Percentiles rank a stretch among this genome's conserved stretches.
These are phyloP conservation scores for Haemorhous mexicanus DNA, from an alignment of 2,113 vertebrate genomes.

Conservation along the genomic window DNA sequence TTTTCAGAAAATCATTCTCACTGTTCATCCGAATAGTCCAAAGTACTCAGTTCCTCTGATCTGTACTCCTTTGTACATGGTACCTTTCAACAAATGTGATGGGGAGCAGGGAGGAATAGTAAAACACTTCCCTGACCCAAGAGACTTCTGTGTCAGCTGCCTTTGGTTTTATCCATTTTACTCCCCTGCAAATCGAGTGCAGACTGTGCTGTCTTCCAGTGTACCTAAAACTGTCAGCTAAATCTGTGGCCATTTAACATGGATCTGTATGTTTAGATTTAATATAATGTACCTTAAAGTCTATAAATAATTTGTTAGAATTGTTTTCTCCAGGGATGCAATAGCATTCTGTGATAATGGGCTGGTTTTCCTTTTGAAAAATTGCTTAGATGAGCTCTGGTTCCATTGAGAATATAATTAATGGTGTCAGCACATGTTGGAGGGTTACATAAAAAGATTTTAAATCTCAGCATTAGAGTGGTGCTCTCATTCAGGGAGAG, in stretches of 20 bases:
- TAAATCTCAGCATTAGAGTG: neutral
- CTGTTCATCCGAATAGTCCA: neutral
- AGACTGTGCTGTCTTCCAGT: neutral
- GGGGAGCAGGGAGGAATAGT: neutral
- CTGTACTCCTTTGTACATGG: neutral
- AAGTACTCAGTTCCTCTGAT: neutral
- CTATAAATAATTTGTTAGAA: neutral
- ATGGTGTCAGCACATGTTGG: neutral
- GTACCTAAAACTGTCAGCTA: neutral
- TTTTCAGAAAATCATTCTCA: neutral
- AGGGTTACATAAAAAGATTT: neutral
- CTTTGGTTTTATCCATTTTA: neutral
- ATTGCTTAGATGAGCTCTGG: neutral
- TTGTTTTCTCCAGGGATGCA: neutral
- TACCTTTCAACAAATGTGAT: neutral
- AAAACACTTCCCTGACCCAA: neutral
- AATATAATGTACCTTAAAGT: neutral
- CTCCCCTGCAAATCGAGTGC: neutral
- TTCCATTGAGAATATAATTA: neutral
- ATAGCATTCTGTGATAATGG: neutral
- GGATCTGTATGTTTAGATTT: neutral
- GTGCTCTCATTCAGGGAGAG: neutral
- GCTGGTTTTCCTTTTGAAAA: neutral
- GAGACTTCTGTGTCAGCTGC: neutral
- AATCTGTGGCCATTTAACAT: neutral